Base-by-base conservation (phyloP, 2,797 vertebrate species). In the Myiotriccus ornatus region DNA sequence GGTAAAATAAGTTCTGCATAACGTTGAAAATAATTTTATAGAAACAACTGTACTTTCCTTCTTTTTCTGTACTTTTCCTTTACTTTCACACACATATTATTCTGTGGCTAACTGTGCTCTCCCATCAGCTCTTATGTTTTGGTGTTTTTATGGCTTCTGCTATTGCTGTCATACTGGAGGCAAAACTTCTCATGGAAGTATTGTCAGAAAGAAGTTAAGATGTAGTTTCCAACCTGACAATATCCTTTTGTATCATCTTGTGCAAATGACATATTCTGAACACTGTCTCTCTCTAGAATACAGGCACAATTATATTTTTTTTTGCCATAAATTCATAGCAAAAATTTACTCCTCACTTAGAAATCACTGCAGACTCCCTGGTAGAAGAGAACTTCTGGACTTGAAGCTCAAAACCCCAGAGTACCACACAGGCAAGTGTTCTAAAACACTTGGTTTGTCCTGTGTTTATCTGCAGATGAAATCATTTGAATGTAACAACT, bases 221-320 rank as follows among this genome's bases (percentile, higher is more conserved):
- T n/a, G 27, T 32, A 49, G 65, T 11, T 37, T 15, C 35, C 46
- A 79, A 69, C 8, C 39, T 65, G 43, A 75, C 10, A 82, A 30
- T 0, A 0, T 12, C 23, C 59, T 60, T 63, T 32, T 19, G 3
- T 37, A 43, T 28, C 15, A 50, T 15, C 28, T 35, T 39, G 28
- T 6, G n/a, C 14, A 82, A 81, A 56, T 19, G 2, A 43, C 35
- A 14, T 21, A 43, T 11, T 79, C 47, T 55, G 69, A 44, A 50
- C 6, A 21, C 14, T 18, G 17, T 43, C 39, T 35, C 39, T 35
- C 34, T 18, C 9, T 55, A 65, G 27, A 67, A 32, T 14, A 65
- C 7, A 35, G 23, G 12, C 22, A 46, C 5, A 57, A 47, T 16
- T 2, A 20, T 32, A 32, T 5, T 41, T 22, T 14, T 30, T 63